Conservation (phyloP, 1,140 invertebrate species). For the Phthorimaea operculella region DNA sequence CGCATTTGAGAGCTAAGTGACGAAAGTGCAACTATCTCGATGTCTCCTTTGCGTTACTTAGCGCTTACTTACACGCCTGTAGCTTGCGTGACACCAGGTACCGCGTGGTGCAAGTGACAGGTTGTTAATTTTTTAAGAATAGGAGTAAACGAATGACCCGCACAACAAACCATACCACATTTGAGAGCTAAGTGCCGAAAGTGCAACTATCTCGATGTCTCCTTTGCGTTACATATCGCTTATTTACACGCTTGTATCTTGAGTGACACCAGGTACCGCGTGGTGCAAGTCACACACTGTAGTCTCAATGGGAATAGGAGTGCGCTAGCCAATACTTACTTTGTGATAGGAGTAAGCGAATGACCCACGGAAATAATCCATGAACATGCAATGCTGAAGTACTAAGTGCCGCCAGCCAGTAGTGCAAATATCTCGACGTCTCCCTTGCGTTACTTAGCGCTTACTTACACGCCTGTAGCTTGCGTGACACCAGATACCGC, state of each 20-base stretch:
- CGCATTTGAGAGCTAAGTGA: conserved; percentile 34
- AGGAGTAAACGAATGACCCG: not conserved
- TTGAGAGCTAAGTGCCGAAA: conserved; percentile 41
- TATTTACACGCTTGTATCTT: conserved; percentile 38
- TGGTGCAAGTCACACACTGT: too few relatives aligned
- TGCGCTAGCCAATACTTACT: too few relatives aligned
- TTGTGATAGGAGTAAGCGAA: too few relatives aligned
- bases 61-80: conserved; percentile 40
- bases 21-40: conserved; percentile 47
- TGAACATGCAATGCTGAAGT: conserved; percentile 8
- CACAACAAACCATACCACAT: not conserved
- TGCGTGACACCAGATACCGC: conserved; percentile 38
- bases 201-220: conserved; percentile 50
- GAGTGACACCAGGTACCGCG: conserved; percentile 27
- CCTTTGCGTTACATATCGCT: conserved; percentile 52
- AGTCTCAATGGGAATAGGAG: too few relatives aligned
- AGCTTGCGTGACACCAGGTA: conserved; percentile 38
- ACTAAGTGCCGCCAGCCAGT: conserved; percentile 46
- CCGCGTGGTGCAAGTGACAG: too few relatives aligned
- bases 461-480: conserved; percentile 39
- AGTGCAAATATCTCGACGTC: conserved; percentile 50
- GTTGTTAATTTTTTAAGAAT: too few relatives aligned
- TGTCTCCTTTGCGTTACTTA: conserved; percentile 53
- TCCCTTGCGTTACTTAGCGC: conserved; percentile 52
- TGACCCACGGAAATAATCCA: not conserved